Evolutionary conservation across 2,797 vertebrate genomes (phyloP), one percentile per base, ranked within the genome.

Genomic region (Diplodus sargus): DNA sequence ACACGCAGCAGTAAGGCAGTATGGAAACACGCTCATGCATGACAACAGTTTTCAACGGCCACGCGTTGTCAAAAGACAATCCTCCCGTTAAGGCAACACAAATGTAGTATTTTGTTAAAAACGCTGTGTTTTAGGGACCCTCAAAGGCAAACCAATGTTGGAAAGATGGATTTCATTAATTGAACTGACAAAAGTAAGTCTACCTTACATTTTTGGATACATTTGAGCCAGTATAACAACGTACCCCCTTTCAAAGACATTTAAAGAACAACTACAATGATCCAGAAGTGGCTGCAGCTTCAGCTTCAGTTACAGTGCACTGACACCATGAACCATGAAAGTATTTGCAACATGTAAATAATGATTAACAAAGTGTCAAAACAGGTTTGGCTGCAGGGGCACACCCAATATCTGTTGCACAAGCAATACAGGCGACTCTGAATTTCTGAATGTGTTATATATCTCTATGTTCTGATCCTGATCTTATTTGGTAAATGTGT

Each of bases 401-500:
- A 83, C 60, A 42, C 69, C 70, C 60, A 56, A 30, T 68, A 78
- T 78, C 39, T 79, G 65, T 70, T 84, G 78, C 74, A 67, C 74
- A 53, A 74, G 45, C n/a, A 62, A 52, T 39, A 13, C 56, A 42
- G 80, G 60, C 17, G 6, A 42, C 60, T 75, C 23, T 30, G 64
- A 73, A 70, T 84, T 76, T 76, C 42, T 72, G 54, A 74, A 88
- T 77, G 51, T 71, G 60, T 68, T 83, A 86, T 79, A 66, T 49
- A 68, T 81, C 58, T 63, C 75, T 74, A 52, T 56, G 56, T 88
- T 90, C 66, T 81, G 83, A 83, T 89, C 76, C 68, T 82, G 81
- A 88, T 91, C 79, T 87, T 89, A 91, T 90, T 92, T 90, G 56
- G 66, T 90, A 91, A 94, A 93, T 90, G 89, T 92, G 90, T 90